A percentile compares a stretch with the other conserved stretches of the same genome.
These are phyloP conservation scores for Eumeta japonica DNA, from an alignment of 1,140 invertebrate species.

Conservation along the genomic window DNA sequence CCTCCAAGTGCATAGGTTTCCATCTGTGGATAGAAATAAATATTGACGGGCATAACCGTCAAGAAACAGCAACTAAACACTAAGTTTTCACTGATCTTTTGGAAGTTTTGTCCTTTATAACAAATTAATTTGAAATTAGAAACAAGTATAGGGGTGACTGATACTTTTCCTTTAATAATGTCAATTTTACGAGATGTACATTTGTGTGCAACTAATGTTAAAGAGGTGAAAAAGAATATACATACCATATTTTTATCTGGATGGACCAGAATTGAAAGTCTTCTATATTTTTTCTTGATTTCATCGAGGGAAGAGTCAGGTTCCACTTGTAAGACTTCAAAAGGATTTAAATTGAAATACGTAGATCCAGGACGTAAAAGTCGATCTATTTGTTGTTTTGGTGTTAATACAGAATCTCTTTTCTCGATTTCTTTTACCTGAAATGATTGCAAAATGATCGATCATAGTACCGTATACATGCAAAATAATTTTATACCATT, in stretches of 20 bases:
- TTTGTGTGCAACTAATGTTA: too few species aligned
- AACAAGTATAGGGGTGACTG: too few species aligned
- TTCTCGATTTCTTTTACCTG: constrained; percentile 96
- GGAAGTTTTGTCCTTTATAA: too few species aligned
- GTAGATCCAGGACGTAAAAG: constrained; percentile 89
- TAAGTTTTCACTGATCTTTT: too few species aligned
- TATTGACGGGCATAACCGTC: constrained; percentile 52
- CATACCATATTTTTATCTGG: constrained; percentile 88
- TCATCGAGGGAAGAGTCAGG: constrained; percentile 85
- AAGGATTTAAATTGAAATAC: constrained; percentile 96
- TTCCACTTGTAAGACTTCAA: constrained; percentile 94
- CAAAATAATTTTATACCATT: too few species aligned
- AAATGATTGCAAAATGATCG: too few species aligned
- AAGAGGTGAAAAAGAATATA: too few species aligned
- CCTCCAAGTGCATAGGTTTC: constrained; percentile 22
- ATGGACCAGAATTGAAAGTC: constrained; percentile 96
- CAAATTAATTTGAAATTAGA: too few species aligned
- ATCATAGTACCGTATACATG: too few species aligned
- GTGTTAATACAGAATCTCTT: constrained; percentile 84
- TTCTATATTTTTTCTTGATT: constrained; percentile 95
- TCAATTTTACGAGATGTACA: too few species aligned
- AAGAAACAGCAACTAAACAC: too few species aligned
- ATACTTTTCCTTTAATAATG: too few species aligned
- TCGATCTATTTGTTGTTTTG: constrained; percentile 93
- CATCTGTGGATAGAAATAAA: constrained; percentile 57